Evolutionary conservation across 2,797 vertebrate genomes (phyloP), one percentile per base, ranked within the genome.

Genomic region (Lithobates pipiens): DNA sequence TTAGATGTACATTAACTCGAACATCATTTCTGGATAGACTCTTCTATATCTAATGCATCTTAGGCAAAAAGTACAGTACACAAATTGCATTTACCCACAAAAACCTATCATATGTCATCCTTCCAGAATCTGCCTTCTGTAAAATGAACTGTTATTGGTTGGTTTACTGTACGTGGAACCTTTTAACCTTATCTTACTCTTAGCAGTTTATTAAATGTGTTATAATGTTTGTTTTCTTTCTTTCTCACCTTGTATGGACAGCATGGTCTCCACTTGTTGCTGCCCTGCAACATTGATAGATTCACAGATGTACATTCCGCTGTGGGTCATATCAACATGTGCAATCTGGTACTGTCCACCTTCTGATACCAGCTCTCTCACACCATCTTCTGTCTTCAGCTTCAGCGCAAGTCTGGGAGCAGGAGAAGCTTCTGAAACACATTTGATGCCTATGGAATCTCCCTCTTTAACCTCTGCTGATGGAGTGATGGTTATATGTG

Each of bases 251-350:
- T 91, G 93, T 65, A 96, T 92, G 0, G 80, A 90, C 76, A 96
- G 10, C 9, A 84, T 83, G 39, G 80, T 50, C 57, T 77, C 90
- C 42, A 87, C 89, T 65, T 32, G 86, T 6, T 94, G 88, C 36
- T 88, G 88, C 65, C 96, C 96, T 13, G 92, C 90, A 77, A 90
- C 82, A 77, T 95, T 96, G 78, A 88, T 88, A 5, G 95, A 93
- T 89, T 94, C 86, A 77, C 94, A 95, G 50, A 92, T 86, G 15
- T 95, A 96, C 5, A 78, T 74, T 75, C 93, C 95, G 2, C 95
- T 88, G 27, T 95, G 92, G 70, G 89, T 88, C 25, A 93, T 21
- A 42, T 3, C 63, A 44, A 87, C 87, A 0, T 89, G 88, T 7
- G 42, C 69, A 77, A 95, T 86, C 32, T 74, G 92, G 54, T 94